Evolutionary conservation across 2,113 vertebrate species (phyloP).

Genomic region (Catharus minimus): DNA sequence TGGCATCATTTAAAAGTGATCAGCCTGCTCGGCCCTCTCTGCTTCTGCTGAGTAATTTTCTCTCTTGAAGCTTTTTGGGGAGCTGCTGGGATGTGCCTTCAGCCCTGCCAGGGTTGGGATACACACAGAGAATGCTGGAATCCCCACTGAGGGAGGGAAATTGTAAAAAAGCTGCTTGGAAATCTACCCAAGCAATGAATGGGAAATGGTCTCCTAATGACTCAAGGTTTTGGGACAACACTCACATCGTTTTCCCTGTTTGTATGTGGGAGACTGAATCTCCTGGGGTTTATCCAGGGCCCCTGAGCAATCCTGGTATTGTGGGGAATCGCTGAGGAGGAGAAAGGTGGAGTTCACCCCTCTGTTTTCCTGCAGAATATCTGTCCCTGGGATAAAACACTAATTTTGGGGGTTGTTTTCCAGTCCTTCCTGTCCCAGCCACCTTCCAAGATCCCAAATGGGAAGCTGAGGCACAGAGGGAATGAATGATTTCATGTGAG

Average conservation of each 20-base stretch:
- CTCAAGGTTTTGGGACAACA: neutral
- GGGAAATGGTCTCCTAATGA: neutral
- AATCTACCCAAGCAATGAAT: neutral
- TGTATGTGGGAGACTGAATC: neutral
- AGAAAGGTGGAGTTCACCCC: neutral
- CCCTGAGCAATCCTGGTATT: accelerated
- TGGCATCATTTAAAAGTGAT: neutral
- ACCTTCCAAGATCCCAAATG: neutral
- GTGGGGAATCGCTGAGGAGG: neutral
- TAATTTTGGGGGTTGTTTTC: neutral
- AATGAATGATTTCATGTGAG: neutral
- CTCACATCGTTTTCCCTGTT: neutral
- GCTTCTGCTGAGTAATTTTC: neutral
- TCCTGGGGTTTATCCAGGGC: neutral
- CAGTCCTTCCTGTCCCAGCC: neutral
- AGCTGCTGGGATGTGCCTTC: neutral
- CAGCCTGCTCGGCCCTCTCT: neutral
- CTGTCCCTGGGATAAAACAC: neutral
- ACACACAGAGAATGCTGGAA: neutral
- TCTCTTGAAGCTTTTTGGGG: neutral
- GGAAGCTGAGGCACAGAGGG: neutral
- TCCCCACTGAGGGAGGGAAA: neutral
- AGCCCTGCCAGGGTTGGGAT: accelerated
- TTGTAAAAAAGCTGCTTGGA: neutral
- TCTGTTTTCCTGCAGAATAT: accelerated